A percentile compares a stretch with the other conserved stretches of the same genome.
Evolutionary conservation across 2,113 vertebrate species (phyloP).

Genomic region (Eonycteris spelaea): DNA sequence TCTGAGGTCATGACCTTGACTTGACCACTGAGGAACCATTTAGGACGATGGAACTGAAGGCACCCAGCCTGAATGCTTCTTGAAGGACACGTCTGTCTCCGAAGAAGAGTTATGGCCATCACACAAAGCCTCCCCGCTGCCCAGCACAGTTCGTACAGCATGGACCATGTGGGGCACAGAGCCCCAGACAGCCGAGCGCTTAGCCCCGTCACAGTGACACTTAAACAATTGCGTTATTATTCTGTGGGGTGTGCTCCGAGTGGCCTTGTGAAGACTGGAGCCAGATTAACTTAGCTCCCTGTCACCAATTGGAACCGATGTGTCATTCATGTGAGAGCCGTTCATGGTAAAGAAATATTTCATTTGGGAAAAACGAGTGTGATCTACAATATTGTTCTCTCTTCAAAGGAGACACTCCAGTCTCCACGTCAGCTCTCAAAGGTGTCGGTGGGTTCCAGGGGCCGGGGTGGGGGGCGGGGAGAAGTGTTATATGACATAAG

Average conservation of each 20-base stretch:
- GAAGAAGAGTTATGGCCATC: not conserved
- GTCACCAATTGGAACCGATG: conserved; percentile 63
- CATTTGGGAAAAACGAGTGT: conserved; percentile 58
- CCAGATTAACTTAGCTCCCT: conserved; percentile 56
- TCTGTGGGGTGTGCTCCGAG: not conserved
- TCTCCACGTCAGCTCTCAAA: not conserved
- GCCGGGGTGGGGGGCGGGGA: not conserved
- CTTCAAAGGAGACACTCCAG: not conserved
- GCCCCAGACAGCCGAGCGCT: not conserved
- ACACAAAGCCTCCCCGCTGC: not conserved
- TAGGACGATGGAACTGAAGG: not conserved
- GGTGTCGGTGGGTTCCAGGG: not conserved
- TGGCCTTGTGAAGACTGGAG: conserved; percentile 55
- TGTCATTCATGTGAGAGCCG: conserved; percentile 50
- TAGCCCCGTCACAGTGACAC: not conserved
- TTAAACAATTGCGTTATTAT: conserved; percentile 37
- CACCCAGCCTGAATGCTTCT: not conserved
- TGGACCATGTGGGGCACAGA: not conserved
- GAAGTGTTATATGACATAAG: accelerated
- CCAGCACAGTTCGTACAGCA: accelerated
- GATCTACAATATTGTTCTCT: conserved; percentile 11
- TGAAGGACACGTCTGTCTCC: not conserved
- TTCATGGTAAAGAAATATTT: conserved; percentile 44
- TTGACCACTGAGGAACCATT: not conserved
- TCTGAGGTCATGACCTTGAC: not conserved